Conservation (phyloP, 2,888 invertebrate species). For the Rugalucina vietnamica region DNA sequence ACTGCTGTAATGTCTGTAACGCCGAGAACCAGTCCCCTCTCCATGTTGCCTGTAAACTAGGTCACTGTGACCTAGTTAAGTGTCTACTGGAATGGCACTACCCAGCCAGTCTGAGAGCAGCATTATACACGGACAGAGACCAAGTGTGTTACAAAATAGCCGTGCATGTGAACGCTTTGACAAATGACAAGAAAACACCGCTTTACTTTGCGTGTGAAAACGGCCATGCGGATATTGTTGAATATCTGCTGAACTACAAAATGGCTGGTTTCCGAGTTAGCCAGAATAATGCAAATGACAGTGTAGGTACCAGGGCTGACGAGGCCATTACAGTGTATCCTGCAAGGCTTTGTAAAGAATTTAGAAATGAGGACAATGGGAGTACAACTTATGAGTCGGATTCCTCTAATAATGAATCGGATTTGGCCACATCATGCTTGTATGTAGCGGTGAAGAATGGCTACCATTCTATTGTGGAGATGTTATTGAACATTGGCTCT, state of each 20-base stretch:
- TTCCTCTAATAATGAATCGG: not conserved
- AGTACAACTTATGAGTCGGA: not conserved
- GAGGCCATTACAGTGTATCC: conserved; percentile 7
- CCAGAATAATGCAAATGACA: not conserved
- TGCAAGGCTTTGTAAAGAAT: conserved; percentile 49
- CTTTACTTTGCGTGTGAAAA: conserved; percentile 92
- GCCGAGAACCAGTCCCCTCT: conserved; percentile 96
- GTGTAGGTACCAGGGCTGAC: not conserved
- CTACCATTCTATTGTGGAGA: conserved; percentile 88
- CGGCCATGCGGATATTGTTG: conserved; percentile 76
- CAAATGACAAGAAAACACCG: conserved; percentile 92
- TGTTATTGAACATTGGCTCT: conserved; percentile 91
- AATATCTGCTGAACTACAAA: conserved; percentile 64
- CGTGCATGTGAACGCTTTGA: conserved; percentile 94
- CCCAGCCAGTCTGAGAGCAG: conserved; percentile 88
- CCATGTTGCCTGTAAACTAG: conserved; percentile 96
- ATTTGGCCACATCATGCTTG: conserved; percentile 70
- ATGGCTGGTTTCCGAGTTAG: conserved; percentile 34
- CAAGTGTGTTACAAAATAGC: conserved; percentile 88
- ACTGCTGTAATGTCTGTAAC: conserved; percentile 92
- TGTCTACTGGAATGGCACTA: conserved; percentile 91
- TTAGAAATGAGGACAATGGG: conserved; percentile 38
- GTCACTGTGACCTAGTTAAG: conserved; percentile 91
- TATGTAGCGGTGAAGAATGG: conserved; percentile 75
- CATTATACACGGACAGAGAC: conserved; percentile 86